Evolutionary conservation across 2,113 vertebrate species (phyloP).

Genomic region (Collichthys lucidus): DNA sequence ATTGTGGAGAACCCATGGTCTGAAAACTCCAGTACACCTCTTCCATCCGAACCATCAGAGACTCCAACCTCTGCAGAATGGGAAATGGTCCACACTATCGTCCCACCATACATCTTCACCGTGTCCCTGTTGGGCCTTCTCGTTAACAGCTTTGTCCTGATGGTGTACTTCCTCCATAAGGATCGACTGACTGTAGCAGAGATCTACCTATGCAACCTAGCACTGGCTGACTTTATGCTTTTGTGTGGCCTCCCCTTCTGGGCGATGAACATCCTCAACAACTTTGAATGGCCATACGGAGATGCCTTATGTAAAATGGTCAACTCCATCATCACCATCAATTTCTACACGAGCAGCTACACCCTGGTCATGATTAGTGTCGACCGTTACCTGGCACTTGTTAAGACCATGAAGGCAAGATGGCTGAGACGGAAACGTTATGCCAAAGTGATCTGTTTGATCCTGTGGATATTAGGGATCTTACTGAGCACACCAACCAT

Average conservation of each 20-base stretch:
- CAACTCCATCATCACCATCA: conserved; percentile 84
- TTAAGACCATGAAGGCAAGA: conserved; percentile 89
- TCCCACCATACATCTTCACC: conserved; percentile 89
- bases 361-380: conserved; percentile 92
- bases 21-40: conserved; percentile 58
- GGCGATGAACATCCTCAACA: conserved; percentile 87
- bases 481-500: conserved; percentile 84
- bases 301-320: conserved; percentile 87
- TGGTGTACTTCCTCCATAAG: conserved; percentile 86
- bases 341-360: conserved; percentile 90
- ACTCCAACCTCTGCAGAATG: conserved; percentile 50
- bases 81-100: conserved; percentile 73
- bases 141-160: conserved; percentile 91
- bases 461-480: conserved; percentile 86
- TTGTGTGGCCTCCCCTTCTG: conserved; percentile 91
- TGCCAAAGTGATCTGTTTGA: conserved; percentile 86
- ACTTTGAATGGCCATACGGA: conserved; percentile 90
- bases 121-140: conserved; percentile 84
- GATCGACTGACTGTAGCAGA: conserved; percentile 89
- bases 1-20: conserved; percentile 8
- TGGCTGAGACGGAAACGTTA: conserved; percentile 83
- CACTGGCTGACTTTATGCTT: conserved; percentile 88
- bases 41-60: conserved; percentile 23
- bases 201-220: conserved; percentile 93
- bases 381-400: conserved; percentile 93